Evolutionary conservation across 1,140 invertebrate species (phyloP), one percentile per base, ranked within the genome.

Genomic region (Listronotus oregonensis): DNA sequence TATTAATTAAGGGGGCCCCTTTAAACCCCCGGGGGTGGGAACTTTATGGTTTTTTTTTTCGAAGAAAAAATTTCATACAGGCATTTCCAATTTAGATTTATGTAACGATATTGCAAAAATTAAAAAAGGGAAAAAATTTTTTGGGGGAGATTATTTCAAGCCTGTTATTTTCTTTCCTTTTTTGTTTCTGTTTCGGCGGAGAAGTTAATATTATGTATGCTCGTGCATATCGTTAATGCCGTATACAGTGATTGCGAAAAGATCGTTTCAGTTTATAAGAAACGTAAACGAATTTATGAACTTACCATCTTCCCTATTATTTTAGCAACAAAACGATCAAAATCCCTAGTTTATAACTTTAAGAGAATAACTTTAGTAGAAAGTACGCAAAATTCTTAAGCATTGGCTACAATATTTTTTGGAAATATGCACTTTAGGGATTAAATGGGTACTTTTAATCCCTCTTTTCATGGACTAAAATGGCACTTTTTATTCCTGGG

Each of bases 61-160:
- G 44, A 27, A 54, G 55, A n/a, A n/a, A 54, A 52, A 60, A 49
- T 56, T 50, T 12, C 63, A 47, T 51, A 54, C 64, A 51, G 56
- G 46, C 55, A 58, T 66, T 66, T 66, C 64, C 64, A 66, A 66
- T 66, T 66, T 59, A 66, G 64, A 66, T 66, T 59, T 58, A 66
- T 60, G 50, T 59, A 66, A 66, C 64, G 64, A 66, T 66, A 66
- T 31, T 31, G 62, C 54, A n/a, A n/a, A n/a, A 58, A 52, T 59
- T 66, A n/a, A n/a, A n/a, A n/a, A 64, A 49, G 31, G 61, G 61
- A 52, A 49, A 46, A 64, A 64, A 55, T 55, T 56, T 64, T 64
- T 49, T 49, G 61, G 51, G 56, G 56, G 52, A 64, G 61, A 64
- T 64, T 64, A 64, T 64, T 64, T 64, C 61, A 64, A 56, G 61